These are phyloP conservation scores for Sitta carolinensis DNA, from an alignment of 2,797 vertebrate species.

Conservation along the genomic window DNA sequence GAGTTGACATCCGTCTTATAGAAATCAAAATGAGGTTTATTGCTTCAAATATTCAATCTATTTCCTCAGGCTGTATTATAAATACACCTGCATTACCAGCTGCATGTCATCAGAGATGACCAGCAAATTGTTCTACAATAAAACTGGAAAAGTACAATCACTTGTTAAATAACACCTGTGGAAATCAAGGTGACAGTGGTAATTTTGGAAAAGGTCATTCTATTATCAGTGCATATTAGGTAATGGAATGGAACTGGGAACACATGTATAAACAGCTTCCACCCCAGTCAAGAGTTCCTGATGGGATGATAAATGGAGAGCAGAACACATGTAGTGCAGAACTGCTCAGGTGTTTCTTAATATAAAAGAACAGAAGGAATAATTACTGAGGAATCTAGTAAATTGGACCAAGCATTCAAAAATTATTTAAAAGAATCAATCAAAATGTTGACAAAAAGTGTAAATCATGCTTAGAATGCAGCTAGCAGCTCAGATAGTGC, in stretches of 20 bases:
- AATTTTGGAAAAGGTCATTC: constrained; percentile 36
- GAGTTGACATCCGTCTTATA: background rate
- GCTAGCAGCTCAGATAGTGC: background rate
- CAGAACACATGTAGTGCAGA: background rate
- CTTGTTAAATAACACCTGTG: constrained; percentile 27
- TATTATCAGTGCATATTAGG: background rate
- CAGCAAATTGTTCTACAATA: constrained; percentile 25
- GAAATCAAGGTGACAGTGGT: background rate
- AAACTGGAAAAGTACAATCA: constrained; percentile 11
- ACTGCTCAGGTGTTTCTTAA: background rate
- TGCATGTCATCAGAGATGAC: constrained; percentile 6
- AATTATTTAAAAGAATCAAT: background rate
- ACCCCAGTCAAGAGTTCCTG: background rate
- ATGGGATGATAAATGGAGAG: background rate
- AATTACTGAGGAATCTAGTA: background rate
- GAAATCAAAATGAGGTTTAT: constrained; percentile 24
- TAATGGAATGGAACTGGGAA: constrained; percentile 29
- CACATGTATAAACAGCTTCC: background rate
- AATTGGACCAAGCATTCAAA: background rate
- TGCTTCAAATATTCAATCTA: background rate
- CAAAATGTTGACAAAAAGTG: background rate
- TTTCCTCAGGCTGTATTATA: constrained; percentile 3
- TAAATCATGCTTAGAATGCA: background rate
- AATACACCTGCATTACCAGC: background rate
- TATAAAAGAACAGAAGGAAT: background rate